Percentiles rank a stretch among this genome's conserved stretches.
Conservation (phyloP, 2,888 invertebrate species). For the Drosophila antonietae region DNA sequence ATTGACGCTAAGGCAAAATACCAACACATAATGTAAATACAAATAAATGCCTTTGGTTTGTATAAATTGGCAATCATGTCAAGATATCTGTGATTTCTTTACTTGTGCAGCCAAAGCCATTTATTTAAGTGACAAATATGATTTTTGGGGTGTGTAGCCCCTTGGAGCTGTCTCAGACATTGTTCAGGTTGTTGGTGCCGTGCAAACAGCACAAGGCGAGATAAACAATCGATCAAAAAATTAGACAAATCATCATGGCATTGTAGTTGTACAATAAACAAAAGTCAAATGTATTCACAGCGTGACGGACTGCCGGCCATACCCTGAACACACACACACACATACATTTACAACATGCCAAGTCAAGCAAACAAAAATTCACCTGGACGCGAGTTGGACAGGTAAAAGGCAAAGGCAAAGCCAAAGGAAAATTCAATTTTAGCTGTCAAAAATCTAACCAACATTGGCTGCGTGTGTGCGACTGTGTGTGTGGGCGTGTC, state of each 20-base stretch:
- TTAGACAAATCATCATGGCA: constrained; percentile 73
- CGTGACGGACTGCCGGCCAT: constrained; percentile 46
- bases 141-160: not conserved
- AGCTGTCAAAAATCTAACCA: constrained; percentile 81
- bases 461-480: constrained; percentile 65
- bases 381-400: constrained; percentile 41
- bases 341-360: constrained; percentile 5
- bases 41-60: constrained; percentile 31
- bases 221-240: constrained; percentile 75
- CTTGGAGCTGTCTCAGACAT: not conserved
- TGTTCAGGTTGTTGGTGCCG: constrained; percentile 32
- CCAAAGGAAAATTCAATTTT: constrained; percentile 76
- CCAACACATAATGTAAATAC: constrained; percentile 26
- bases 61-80: constrained; percentile 45
- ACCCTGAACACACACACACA: constrained; percentile 12
- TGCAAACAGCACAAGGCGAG: constrained; percentile 35
- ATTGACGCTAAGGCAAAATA: constrained; percentile 10
- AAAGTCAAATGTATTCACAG: constrained; percentile 73
- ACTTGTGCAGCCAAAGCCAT: constrained; percentile 8
- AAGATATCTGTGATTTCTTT: constrained; percentile 39
- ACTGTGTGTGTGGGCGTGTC: not conserved
- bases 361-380: constrained; percentile 78
- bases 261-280: constrained; percentile 66
- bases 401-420: constrained; percentile 55
- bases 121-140: constrained; percentile 64